These are phyloP conservation scores for Vesta saturnalis DNA, from an alignment of 2,888 invertebrate species.

Conservation along the genomic window DNA sequence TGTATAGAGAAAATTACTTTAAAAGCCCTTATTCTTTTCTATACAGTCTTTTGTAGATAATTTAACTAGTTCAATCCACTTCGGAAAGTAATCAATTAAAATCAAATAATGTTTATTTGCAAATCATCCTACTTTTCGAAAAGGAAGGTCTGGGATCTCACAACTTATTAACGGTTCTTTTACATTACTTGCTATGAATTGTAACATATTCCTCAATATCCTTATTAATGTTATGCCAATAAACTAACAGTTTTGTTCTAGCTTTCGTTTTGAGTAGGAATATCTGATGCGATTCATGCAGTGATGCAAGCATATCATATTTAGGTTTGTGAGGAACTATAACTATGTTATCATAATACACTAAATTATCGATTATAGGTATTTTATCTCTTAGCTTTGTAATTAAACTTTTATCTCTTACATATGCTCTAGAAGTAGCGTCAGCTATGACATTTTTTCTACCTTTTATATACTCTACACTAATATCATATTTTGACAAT, in stretches of 20 bases:
- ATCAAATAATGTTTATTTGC: background rate
- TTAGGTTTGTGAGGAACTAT: background rate
- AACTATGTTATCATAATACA: background rate
- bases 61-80: slow-evolving; percentile 4
- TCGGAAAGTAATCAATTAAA: slow-evolving; percentile 1
- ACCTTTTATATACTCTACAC: slow-evolving; percentile 15
- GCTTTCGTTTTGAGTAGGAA: background rate
- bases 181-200: background rate
- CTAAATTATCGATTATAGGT: background rate
- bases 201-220: background rate
- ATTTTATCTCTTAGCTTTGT: too few relatives aligned
- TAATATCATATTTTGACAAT: background rate
- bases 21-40: background rate
- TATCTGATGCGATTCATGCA: background rate
- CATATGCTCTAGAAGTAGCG: background rate
- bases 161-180: background rate
- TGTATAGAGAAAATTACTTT: background rate
- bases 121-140: background rate
- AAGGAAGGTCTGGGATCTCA: background rate
- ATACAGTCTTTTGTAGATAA: background rate
- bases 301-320: background rate
- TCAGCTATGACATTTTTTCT: slow-evolving; percentile 21
- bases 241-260: background rate
- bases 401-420: too few relatives aligned
- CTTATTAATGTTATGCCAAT: slow-evolving; percentile 1